phyloP scores from a whole-genome alignment of 2,797 vertebrate genomes.

The Pyrrhura leucotis region DNA sequence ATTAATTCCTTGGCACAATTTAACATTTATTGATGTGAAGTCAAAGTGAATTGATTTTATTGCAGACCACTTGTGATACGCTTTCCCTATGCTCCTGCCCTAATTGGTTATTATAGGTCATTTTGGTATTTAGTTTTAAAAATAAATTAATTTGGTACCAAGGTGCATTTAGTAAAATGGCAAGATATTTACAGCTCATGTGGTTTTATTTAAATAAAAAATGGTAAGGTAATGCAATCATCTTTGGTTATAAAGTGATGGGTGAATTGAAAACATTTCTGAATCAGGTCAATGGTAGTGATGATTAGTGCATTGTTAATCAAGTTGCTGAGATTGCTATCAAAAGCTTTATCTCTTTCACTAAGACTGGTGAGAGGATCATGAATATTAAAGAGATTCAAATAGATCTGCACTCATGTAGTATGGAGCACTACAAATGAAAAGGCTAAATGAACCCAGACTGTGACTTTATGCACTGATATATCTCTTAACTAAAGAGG shows the following conservation, averaged over 20 bases:
- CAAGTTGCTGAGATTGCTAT: conserved; percentile 86
- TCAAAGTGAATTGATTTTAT: conserved; percentile 81
- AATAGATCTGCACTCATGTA: conserved; percentile 82
- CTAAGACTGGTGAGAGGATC: conserved; percentile 82
- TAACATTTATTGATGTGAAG: conserved; percentile 82
- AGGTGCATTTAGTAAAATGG: conserved; percentile 78
- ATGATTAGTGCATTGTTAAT: conserved; percentile 90
- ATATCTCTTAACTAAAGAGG: conserved; percentile 78
- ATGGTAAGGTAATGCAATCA: conserved; percentile 84
- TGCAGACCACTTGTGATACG: conserved; percentile 72
- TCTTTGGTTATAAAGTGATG: conserved; percentile 82
- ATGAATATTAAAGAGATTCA: conserved; percentile 89
- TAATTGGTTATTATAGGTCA: conserved; percentile 86
- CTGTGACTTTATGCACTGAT: conserved; percentile 77
- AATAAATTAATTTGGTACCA: conserved; percentile 82
- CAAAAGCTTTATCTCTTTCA: conserved; percentile 84
- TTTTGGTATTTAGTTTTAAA: conserved; percentile 82
- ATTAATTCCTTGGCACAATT: conserved; percentile 85
- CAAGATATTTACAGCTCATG: conserved; percentile 81
- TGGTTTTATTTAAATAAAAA: conserved; percentile 84
- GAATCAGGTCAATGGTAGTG: conserved; percentile 87
- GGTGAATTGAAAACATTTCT: conserved; percentile 84
- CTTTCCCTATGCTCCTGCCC: conserved; percentile 70
- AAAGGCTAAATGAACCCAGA: conserved; percentile 82
- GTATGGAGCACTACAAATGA: conserved; percentile 83